These are phyloP conservation scores for Montipora efflorescens DNA, from an alignment of 64 coral and sea anemone genomes.

Conservation along the genomic window DNA sequence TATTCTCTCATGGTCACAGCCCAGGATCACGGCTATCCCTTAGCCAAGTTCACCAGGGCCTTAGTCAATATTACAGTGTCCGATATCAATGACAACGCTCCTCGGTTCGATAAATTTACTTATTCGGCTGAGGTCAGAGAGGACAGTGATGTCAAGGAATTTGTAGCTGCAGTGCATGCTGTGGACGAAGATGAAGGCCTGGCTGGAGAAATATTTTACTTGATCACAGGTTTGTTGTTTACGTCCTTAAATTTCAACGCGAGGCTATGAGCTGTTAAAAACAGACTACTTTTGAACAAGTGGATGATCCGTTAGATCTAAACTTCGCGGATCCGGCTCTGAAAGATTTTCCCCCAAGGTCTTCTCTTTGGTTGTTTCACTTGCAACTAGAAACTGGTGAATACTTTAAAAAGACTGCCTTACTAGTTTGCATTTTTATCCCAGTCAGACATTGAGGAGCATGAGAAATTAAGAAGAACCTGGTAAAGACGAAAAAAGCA, in stretches of 20 bases:
- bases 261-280: no score
- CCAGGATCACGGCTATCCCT: conserved; percentile 87
- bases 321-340: no score
- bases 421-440: no score
- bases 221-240: conserved; percentile 73
- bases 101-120: conserved; percentile 87
- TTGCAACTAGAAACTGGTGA: no score
- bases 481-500: no score
- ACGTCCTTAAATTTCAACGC: no score
- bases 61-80: conserved; percentile 84
- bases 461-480: not conserved
- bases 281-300: no score
- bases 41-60: conserved; percentile 52
- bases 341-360: no score
- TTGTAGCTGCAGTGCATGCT: conserved; percentile 67
- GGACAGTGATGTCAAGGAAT: conserved; percentile 54
- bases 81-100: conserved; percentile 90
- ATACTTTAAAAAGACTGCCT: not conserved
- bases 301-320: no score
- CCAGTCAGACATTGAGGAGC: not conserved
- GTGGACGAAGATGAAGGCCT: conserved; percentile 80
- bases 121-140: conserved; percentile 83
- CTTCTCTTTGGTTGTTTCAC: no score
- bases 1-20: conserved; percentile 73
- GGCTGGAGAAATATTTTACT: conserved; percentile 73